Conservation (phyloP, 92 coral and sea anemone species). For the Virgularia gustaviana region DNA sequence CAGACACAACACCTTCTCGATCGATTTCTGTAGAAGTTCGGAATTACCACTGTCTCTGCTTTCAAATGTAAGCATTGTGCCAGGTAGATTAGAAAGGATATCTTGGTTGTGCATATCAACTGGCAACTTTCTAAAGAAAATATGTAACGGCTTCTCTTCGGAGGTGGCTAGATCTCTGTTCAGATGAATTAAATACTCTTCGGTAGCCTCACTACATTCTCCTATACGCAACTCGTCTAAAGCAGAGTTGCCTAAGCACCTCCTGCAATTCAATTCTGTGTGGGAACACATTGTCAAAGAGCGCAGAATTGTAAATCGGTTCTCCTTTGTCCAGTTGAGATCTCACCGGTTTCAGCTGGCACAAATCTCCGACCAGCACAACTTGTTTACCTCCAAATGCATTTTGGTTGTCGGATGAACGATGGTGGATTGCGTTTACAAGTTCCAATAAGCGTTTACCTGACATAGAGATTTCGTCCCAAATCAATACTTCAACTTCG, state of each 20-base stretch:
- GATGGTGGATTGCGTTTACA: neutral
- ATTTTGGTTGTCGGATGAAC: neutral
- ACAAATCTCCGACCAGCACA: neutral
- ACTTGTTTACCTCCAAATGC: neutral
- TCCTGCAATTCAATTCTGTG: too few relatives aligned
- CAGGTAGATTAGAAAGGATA: neutral
- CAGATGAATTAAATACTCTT: neutral
- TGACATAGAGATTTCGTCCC: constrained; percentile 7
- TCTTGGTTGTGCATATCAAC: neutral
- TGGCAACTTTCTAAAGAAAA: neutral
- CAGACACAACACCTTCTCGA: neutral
- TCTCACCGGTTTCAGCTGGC: constrained; percentile 1
- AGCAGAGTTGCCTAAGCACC: neutral
- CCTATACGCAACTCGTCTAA: neutral
- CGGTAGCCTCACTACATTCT: neutral
- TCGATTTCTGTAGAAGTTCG: neutral
- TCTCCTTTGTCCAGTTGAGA: constrained; percentile 5
- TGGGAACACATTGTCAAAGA: neutral
- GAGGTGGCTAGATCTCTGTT: neutral
- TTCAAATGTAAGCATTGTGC: neutral
- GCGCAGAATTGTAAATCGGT: neutral
- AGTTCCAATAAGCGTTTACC: neutral
- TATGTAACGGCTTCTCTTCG: neutral
- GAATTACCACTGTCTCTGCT: constrained; percentile 6
- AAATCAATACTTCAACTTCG: neutral